Conservation (phyloP, 2,797 vertebrate species). For the Tolypeutes matacus region DNA sequence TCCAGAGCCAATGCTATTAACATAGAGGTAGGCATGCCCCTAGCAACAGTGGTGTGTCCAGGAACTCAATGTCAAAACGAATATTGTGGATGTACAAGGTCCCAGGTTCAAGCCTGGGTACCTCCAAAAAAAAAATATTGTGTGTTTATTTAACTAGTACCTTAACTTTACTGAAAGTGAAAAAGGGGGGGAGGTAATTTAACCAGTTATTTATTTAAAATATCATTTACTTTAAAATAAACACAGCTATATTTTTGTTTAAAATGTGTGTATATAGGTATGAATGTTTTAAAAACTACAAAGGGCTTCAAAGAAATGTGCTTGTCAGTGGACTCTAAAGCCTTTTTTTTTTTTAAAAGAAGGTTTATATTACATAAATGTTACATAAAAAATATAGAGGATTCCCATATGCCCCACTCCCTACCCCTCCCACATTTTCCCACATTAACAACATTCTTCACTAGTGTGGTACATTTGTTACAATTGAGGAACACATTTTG, state of each 20-base stretch:
- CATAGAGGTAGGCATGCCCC: too few species aligned
- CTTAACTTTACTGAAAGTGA: neutral
- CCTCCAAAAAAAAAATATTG: too few species aligned
- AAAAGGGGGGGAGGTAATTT: neutral
- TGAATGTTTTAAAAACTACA: neutral
- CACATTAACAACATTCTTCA: too few species aligned
- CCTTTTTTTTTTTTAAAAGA: too few species aligned
- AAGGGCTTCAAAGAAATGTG: neutral
- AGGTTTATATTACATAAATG: too few species aligned
- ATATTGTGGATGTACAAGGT: too few species aligned
- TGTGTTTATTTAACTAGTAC: neutral
- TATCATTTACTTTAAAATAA: constrained; percentile 31
- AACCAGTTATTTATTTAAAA: neutral
- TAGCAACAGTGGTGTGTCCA: neutral
- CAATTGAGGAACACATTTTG: too few species aligned
- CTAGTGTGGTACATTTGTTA: too few species aligned
- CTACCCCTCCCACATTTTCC: too few species aligned
- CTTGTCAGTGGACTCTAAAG: neutral
- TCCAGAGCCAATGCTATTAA: neutral
- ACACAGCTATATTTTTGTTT: neutral
- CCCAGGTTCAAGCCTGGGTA: too few species aligned
- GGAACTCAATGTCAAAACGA: neutral
- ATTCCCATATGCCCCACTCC: too few species aligned
- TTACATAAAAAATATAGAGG: too few species aligned
- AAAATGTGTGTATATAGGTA: neutral